Base-by-base conservation (phyloP, 2,888 invertebrate species). In the Liodrosophila aerea region DNA sequence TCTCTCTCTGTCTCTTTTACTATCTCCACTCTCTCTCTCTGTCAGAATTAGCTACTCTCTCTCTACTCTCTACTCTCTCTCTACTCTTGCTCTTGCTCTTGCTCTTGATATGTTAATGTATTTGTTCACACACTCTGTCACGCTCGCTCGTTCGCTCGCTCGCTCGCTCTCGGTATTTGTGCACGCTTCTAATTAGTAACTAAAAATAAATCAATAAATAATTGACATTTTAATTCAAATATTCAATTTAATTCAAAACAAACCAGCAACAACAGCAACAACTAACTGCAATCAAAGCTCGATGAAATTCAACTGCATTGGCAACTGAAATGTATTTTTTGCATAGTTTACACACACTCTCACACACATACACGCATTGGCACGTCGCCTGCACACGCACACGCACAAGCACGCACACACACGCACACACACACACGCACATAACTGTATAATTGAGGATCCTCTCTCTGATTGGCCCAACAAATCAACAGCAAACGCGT, bases 291-390 rank as follows among this genome's bases (percentile, higher is more conserved):
- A 70, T 58, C 65, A 30, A 45, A 43, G 75, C 47, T 50, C 64
- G 44, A 46, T n/a, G 47, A 44, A 58, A 62, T 60, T 61, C 22
- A 4, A 29, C 50, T 76, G 72, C 66, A 81, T 77, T 84, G 85
- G 78, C 74, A 76, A 73, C 62, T 18, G 59, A 74, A 22, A 22
- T 22, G 22, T 22, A 22, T 22, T 77, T 73, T 81, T 81, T 73
- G 82, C 77, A 80, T 77, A 77, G 84, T 76, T 49, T 62, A 73
- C 60, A 70, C 70, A 60, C 61, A 64, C 60, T 59, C 59, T 36
- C 56, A 40, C 27, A 11, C 16, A 43, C 33, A 43, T 11, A 56
- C 12, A 27, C 22, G 46, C 30, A 59, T 59, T 59, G 59, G 59
- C 60, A 51, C 46, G 33, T 40, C 39, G 47, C 49, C 49, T 49